Percentiles rank a stretch among this genome's conserved stretches.
These are phyloP conservation scores for Apodemia mormo DNA, from an alignment of 2,888 invertebrate genomes.

Conservation along the genomic window DNA sequence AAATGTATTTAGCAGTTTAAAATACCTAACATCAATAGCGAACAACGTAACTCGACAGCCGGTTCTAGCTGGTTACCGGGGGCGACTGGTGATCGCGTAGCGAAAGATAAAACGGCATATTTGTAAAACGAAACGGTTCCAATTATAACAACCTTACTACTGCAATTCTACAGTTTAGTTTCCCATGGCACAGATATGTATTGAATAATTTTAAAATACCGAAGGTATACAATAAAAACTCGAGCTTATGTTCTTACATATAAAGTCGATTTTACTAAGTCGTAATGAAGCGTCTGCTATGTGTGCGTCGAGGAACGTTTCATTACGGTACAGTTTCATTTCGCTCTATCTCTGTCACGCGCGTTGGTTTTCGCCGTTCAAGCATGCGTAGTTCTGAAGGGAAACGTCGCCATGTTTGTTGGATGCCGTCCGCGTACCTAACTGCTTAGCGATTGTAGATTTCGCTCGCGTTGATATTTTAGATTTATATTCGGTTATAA, in stretches of 20 bases:
- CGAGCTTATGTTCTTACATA: background rate
- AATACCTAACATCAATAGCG: constrained; percentile 7
- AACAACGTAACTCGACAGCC: background rate
- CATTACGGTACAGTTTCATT: background rate
- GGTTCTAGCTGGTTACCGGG: background rate
- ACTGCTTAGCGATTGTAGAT: background rate
- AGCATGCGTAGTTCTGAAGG: constrained; percentile 2
- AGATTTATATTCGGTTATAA: background rate
- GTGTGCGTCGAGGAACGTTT: background rate
- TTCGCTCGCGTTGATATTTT: constrained; percentile 1
- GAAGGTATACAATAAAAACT: background rate
- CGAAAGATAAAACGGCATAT: background rate
- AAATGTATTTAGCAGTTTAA: background rate
- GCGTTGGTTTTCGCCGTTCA: background rate
- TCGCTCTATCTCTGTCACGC: constrained; percentile 1
- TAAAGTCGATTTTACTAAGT: background rate
- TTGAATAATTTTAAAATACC: background rate
- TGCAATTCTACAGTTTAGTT: background rate
- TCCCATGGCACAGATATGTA: background rate
- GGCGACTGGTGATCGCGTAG: constrained; percentile 1
- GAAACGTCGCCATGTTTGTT: constrained; percentile 8
- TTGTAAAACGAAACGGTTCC: background rate
- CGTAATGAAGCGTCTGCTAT: background rate
- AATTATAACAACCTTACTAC: background rate
- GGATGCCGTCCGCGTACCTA: background rate